Evolutionary conservation across 2,888 invertebrate species (phyloP), one percentile per base, ranked within the genome.

Genomic region (Hyppa rectilinea): DNA sequence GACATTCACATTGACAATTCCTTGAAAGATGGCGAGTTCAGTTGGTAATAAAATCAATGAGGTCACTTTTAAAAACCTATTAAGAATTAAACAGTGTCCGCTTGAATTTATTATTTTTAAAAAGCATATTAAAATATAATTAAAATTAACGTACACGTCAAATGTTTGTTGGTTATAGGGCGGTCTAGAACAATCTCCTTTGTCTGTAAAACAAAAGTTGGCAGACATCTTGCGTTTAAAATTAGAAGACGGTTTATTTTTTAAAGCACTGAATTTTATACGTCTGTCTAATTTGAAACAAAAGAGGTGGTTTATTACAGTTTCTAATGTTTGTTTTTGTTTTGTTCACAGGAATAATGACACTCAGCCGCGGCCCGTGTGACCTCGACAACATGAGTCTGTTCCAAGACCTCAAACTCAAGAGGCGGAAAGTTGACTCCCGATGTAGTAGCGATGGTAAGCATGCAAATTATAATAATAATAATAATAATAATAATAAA

Each of bases 371-470:
- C 97, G 98, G 98, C 97, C 98, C 98, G 97, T 98, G 98, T 97
- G 98, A 98, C 97, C 98, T 98, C 97, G 98, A 98, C 98, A 98
- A 98, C 97, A 99, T 99, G 99, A 99, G 99, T 98, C 98, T 99
- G 96, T 99, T 99, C 97, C 99, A 99, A 97, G 99, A 99, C 97
- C 98, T 99, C 97, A 99, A 99, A 97, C 97, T 99, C 96, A 99
- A 99, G 97, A 97, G 99, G 97, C 98, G 99, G 97, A 98, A 99
- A 97, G 98, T 99, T 96, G 98, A 99, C 97, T 99, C 99, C 96
- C 97, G 99, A 96, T 98, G 99, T 97, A 98, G 98, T 96, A 98
- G 98, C 96, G 99, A 99, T 97, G 99, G 98, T 97, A 93, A 97
- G 97, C 65, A 81, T 78, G 36, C 63, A 55, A 67, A 71, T 63